Conservation (phyloP, 2,888 invertebrate genomes). For the Anodontia alba region DNA sequence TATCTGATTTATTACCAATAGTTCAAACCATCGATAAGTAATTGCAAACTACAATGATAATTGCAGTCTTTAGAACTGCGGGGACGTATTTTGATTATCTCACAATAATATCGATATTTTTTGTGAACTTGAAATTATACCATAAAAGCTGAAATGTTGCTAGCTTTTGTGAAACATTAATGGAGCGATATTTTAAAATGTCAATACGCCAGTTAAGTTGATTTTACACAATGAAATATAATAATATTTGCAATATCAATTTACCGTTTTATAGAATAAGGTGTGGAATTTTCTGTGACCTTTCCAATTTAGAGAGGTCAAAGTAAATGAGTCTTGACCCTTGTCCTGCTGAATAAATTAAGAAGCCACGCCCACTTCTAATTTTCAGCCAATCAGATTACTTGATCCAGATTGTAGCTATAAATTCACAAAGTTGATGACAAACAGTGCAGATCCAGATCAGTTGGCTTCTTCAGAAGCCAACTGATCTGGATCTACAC, state of each 20-base stretch:
- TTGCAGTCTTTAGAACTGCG: background rate
- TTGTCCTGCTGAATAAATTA: no score
- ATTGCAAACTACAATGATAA: background rate
- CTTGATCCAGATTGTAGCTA: no score
- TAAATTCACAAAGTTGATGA: no score
- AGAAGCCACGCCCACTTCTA: no score
- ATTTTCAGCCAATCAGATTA: no score
- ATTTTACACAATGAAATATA: conserved; percentile 9
- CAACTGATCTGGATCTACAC: no score
- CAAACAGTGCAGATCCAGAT: no score
- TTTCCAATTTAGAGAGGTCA: background rate
- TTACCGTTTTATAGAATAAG: background rate
- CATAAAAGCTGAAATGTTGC: conserved; percentile 1
- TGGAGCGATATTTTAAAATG: conserved; percentile 13
- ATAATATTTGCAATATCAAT: conserved; percentile 12
- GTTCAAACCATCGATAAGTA: background rate
- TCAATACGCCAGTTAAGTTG: background rate
- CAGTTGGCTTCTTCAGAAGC: no score
- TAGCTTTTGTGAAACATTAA: background rate
- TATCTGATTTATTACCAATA: background rate
- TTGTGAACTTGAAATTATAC: conserved; percentile 8
- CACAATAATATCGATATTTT: background rate
- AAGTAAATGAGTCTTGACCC: no score
- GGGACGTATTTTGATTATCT: background rate
- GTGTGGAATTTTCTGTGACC: conserved; percentile 9